Percentiles rank a stretch among this genome's conserved stretches.
Conservation (phyloP, 2,797 vertebrate genomes). For the Muraenolepis orangiensis region DNA sequence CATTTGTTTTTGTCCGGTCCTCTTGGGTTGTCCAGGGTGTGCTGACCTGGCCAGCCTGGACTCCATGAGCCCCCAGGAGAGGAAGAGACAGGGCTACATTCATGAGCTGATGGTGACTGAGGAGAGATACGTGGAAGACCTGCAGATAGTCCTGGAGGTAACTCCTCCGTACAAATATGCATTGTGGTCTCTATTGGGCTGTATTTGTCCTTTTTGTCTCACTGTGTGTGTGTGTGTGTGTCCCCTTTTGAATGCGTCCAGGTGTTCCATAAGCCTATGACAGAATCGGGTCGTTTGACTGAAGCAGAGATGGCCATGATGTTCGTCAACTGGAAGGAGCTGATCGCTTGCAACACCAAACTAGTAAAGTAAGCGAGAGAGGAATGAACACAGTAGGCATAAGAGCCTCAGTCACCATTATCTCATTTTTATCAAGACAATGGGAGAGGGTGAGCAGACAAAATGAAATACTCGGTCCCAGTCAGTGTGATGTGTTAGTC, state of each 20-base stretch:
- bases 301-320: slow-evolving; percentile 87
- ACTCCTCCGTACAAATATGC: background rate
- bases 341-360: slow-evolving; percentile 89
- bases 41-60: slow-evolving; percentile 88
- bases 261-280: slow-evolving; percentile 94
- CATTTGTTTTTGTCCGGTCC: background rate
- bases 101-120: slow-evolving; percentile 92
- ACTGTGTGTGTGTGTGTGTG: background rate
- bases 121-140: slow-evolving; percentile 88
- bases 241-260: slow-evolving; percentile 38
- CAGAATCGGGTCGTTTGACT: slow-evolving; percentile 81
- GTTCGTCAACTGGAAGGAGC: slow-evolving; percentile 96
- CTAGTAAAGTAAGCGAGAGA: slow-evolving; percentile 81
- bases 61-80: slow-evolving; percentile 84
- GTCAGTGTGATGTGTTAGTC: no score
- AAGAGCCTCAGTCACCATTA: background rate
- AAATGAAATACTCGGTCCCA: no score
- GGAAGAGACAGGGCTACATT: slow-evolving; percentile 94
- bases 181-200: background rate
- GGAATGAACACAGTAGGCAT: background rate
- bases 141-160: slow-evolving; percentile 90
- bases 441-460: background rate
- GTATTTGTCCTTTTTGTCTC: background rate
- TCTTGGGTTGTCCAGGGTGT: slow-evolving; percentile 77
- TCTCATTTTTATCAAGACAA: no score